Base-by-base conservation (phyloP, 2,797 vertebrate genomes). In the Champsocephalus esox region DNA sequence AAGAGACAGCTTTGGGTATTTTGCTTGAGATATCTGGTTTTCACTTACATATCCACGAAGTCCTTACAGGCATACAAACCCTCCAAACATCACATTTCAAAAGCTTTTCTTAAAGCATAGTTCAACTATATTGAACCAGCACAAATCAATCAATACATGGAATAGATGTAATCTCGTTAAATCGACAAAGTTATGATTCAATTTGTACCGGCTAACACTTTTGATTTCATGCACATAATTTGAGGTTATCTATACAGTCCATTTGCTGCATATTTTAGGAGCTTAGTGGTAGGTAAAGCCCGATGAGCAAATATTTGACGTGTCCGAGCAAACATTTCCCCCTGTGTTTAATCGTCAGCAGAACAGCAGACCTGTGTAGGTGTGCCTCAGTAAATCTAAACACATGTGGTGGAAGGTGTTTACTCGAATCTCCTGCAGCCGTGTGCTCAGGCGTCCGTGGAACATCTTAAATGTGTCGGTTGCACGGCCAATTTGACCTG, bases 401-500 rank as follows among this genome's bases (percentile, higher is more conserved):
- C 82, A 92, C 57, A 79, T 87, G 92, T 49, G 92, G 92, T 71
- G 70, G 80, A 56, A 77, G 70, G 83, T 94, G 92, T 94, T 94
- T 94, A 91, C 91, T 84, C 38, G 77, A 80, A 79, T 87, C 89
- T 87, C 81, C 81, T 70, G 87, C 72, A 76, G 85, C 83, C 87
- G 77, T 87, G 82, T 80, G 78, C 82, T 74, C 70, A 60, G 75
- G 82, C 84, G 46, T 90, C 91, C 89, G 77, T 70, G 66, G 88
- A 86, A 81, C 81, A 79, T 78, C 77, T 89, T 87, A 84, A 89
- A 92, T 89, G 86, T 81, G 80, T 79, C 16, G 93, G 87, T 92
- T 92, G 89, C 91, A 91, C 16, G 91, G 92, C 72, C 88, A 90
- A 89, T 94, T 94, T 92, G 89, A 93, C 89, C 88, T 86, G 70